Conservation (phyloP, 2,888 invertebrate species). For the Odontocerum albicorne region DNA sequence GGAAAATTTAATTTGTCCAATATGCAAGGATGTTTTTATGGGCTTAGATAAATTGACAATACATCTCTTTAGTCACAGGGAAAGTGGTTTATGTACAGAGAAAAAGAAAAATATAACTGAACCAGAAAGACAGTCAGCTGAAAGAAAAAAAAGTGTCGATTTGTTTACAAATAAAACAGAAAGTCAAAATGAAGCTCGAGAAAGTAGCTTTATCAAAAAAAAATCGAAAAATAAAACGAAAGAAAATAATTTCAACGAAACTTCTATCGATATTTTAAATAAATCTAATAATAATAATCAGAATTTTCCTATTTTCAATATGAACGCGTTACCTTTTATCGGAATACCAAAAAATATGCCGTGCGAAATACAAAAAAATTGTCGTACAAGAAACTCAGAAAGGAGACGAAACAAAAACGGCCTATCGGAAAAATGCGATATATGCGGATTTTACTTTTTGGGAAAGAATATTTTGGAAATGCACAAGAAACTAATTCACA, state of each 20-base stretch:
- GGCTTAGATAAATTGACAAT: conserved; percentile 84
- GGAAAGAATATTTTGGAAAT: conserved; percentile 70
- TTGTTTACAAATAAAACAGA: too few relatives aligned
- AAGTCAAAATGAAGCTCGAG: too few relatives aligned
- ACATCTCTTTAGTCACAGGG: conserved; percentile 76
- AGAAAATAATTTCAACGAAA: too few relatives aligned
- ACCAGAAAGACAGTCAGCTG: too few relatives aligned
- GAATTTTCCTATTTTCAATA: conserved; percentile 27
- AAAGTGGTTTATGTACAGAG: conserved; percentile 41
- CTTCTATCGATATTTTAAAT: conserved; percentile 1
- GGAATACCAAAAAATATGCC: conserved; percentile 41
- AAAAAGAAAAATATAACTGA: too few relatives aligned
- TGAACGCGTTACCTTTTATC: conserved; percentile 48
- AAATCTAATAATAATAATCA: background rate
- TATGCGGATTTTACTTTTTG: conserved; percentile 73
- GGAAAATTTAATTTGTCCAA: conserved; percentile 73
- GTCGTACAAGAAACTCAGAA: conserved; percentile 3
- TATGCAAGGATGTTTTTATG: conserved; percentile 72
- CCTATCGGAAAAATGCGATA: conserved; percentile 55
- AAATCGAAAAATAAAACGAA: too few relatives aligned
- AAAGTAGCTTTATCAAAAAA: too few relatives aligned
- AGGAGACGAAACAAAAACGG: conserved; percentile 8
- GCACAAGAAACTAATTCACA: conserved; percentile 74
- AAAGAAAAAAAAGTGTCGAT: too few relatives aligned
- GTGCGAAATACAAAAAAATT: conserved; percentile 1